Percentiles rank a stretch among this genome's conserved stretches.
phyloP scores from a whole-genome alignment of 1,140 invertebrate genomes.

The Lepidotrigona ventralis region DNA sequence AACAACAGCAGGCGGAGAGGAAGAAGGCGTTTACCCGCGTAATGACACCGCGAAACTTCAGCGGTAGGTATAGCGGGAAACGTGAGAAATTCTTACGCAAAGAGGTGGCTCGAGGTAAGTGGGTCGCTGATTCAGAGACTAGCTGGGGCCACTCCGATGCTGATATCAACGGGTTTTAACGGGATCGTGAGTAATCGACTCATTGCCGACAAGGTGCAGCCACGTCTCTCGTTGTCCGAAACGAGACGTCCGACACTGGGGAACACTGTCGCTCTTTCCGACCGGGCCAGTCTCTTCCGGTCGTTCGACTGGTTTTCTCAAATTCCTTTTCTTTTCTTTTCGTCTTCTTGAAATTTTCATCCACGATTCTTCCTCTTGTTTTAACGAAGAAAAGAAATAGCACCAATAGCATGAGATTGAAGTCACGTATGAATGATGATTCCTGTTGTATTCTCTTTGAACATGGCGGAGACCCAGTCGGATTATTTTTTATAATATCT shows the following conservation, averaged over 20 bases:
- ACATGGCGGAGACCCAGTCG: too few relatives aligned
- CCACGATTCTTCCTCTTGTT: too few relatives aligned
- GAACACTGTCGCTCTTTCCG: neutral
- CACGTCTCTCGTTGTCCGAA: neutral
- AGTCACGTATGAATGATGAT: too few relatives aligned
- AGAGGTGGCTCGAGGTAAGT: constrained; percentile 60
- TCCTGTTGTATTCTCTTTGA: too few relatives aligned
- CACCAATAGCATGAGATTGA: too few relatives aligned
- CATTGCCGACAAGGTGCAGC: constrained; percentile 49
- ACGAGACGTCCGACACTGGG: neutral
- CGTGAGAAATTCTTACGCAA: constrained; percentile 51
- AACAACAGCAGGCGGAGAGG: neutral
- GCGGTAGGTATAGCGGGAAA: constrained; percentile 18
- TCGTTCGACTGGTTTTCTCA: neutral
- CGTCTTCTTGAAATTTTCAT: too few relatives aligned
- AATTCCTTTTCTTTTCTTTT: too few relatives aligned
- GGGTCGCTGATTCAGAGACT: constrained; percentile 68
- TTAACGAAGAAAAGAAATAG: too few relatives aligned
- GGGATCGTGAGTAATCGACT: constrained; percentile 77
- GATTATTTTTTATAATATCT: too few relatives aligned
- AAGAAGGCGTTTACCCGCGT: constrained; percentile 45
- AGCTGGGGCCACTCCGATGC: constrained; percentile 44
- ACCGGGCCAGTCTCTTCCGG: neutral
- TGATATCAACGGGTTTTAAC: constrained; percentile 71
- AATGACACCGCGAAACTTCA: constrained; percentile 52